Conservation (phyloP, 2,797 vertebrate genomes). For the Aldrovandia affinis region DNA sequence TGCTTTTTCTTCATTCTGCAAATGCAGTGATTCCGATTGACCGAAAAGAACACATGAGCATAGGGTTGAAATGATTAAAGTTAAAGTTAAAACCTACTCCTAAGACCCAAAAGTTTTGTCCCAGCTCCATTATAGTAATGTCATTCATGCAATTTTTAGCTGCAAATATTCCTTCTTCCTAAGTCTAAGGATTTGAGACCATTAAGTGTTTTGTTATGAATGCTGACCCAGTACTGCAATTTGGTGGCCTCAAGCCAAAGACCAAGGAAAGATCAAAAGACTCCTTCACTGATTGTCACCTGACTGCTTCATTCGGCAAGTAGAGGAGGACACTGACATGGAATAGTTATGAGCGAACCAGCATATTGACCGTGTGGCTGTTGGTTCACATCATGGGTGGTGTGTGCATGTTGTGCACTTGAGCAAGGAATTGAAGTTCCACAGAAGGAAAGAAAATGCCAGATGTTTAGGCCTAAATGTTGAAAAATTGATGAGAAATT, state of each 20-base stretch:
- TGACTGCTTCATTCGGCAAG: neutral
- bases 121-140: no score
- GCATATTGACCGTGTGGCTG: neutral
- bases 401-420: neutral
- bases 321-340: neutral
- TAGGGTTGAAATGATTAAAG: neutral
- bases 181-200: no score
- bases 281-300: neutral
- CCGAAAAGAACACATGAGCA: neutral
- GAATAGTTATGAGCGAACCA: neutral
- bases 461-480: neutral
- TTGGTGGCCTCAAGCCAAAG: neutral
- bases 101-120: no score
- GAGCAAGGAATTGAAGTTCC: neutral
- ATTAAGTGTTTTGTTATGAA: no score
- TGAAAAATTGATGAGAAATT: neutral
- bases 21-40: neutral
- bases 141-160: no score
- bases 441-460: neutral
- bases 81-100: no score
- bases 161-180: no score
- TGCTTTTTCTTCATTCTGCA: neutral
- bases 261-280: neutral
- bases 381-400: neutral
- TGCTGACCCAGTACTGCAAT: neutral